Conservation (phyloP, 2,797 vertebrate genomes). For the Spatula clypeata region DNA sequence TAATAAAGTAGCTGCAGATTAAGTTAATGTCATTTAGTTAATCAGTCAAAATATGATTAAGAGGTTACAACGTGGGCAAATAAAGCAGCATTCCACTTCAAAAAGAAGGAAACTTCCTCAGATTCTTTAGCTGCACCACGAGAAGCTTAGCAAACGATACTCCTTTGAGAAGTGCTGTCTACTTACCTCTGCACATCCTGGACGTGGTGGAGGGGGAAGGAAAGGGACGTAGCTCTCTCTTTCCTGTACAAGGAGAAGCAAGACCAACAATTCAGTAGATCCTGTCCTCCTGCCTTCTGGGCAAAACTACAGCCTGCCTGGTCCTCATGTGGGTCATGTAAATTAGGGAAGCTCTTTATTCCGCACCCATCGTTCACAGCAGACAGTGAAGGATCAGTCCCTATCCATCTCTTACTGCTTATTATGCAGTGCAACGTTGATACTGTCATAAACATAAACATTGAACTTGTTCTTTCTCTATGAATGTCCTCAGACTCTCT, state of each 20-base stretch:
- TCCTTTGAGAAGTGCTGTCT: neutral
- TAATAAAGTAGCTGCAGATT: neutral
- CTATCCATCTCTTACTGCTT: neutral
- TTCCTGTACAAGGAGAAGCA: neutral
- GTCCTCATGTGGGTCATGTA: neutral
- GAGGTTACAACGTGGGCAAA: neutral
- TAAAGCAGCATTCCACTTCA: neutral
- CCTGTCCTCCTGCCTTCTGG: neutral
- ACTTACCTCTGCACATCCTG: neutral
- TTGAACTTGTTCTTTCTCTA: neutral
- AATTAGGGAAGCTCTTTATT: neutral
- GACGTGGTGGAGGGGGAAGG: neutral
- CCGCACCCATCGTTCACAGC: neutral
- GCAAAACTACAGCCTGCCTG: neutral
- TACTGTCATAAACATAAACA: neutral
- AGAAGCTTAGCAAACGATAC: neutral
- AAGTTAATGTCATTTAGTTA: neutral
- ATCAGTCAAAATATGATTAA: neutral
- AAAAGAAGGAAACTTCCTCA: slow-evolving; percentile 36
- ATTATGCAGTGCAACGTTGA: neutral
- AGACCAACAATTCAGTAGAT: neutral
- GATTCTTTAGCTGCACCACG: neutral
- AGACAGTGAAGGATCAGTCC: neutral
- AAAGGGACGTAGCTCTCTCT: neutral
- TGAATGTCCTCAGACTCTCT: neutral